These are phyloP conservation scores for Malacoraja senta DNA, from an alignment of 2,797 vertebrate species.

Conservation along the genomic window DNA sequence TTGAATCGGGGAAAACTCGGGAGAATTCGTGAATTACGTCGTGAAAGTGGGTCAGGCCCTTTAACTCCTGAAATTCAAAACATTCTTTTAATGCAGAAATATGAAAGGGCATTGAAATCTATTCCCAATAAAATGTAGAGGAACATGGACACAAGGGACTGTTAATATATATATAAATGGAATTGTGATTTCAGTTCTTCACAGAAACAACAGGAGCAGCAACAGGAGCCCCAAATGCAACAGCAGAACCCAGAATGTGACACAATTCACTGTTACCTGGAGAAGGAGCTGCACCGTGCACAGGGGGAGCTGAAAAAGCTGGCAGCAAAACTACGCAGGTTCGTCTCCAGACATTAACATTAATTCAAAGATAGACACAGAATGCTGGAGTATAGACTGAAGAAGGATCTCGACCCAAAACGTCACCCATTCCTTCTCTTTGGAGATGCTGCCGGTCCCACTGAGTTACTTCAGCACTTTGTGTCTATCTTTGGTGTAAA, in stretches of 20 bases:
- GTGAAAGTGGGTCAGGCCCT: too few relatives aligned
- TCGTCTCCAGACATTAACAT: constrained; percentile 40
- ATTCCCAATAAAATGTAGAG: background rate
- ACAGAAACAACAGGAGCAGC: constrained; percentile 93
- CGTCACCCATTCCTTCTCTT: too few relatives aligned
- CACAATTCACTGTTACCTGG: constrained; percentile 86
- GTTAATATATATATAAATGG: too few relatives aligned
- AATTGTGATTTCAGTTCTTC: constrained; percentile 70
- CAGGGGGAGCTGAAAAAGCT: constrained; percentile 94
- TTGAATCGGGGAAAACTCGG: too few relatives aligned
- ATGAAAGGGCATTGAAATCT: background rate
- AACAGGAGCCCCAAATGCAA: constrained; percentile 90
- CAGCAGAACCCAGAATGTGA: constrained; percentile 89
- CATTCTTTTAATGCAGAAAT: background rate
- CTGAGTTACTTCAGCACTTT: too few relatives aligned
- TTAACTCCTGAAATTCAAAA: background rate
- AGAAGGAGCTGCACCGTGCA: constrained; percentile 83
- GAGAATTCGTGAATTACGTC: too few relatives aligned
- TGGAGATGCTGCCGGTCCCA: too few relatives aligned
- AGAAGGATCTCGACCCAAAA: too few relatives aligned
- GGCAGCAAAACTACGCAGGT: constrained; percentile 89
- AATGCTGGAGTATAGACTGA: too few relatives aligned
- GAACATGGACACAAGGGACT: too few relatives aligned
- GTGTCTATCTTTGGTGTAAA: too few relatives aligned
- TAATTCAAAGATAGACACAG: too few relatives aligned